Evolutionary conservation across 1,140 invertebrate genomes (phyloP).

Genomic region (Drosophila subobscura): DNA sequence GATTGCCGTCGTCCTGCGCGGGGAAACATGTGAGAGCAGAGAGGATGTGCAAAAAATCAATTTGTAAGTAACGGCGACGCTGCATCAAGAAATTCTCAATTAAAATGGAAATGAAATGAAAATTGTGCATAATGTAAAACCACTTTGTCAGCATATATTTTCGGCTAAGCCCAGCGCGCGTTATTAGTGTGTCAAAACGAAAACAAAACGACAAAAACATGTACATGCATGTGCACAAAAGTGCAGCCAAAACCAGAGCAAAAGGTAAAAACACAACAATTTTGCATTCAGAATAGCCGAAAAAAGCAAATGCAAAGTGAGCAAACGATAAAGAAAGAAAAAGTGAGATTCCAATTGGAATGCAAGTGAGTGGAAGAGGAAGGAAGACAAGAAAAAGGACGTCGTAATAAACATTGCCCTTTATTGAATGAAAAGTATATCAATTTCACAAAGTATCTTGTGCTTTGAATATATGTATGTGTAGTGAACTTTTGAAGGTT

Average conservation of each 20-base stretch:
- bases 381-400: constrained; percentile 12
- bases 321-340: constrained; percentile 3
- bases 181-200: constrained; percentile 49
- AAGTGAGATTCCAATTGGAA: constrained; percentile 23
- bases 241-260: constrained; percentile 1
- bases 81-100: constrained; percentile 5
- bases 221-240: neutral
- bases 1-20: constrained; percentile 44
- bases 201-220: constrained; percentile 21
- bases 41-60: constrained; percentile 72
- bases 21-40: constrained; percentile 36
- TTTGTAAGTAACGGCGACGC: constrained; percentile 59
- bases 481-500: no score
- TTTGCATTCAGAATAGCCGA: neutral
- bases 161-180: constrained; percentile 5
- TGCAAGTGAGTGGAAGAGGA: constrained; percentile 1
- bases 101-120: constrained; percentile 13
- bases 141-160: constrained; percentile 34
- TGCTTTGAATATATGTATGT: no score
- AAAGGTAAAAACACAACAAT: constrained; percentile 16
- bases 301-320: constrained; percentile 6
- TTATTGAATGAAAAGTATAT: neutral
- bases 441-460: no score
- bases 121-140: constrained; percentile 6
- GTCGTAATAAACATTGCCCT: constrained; percentile 3